phyloP scores from a whole-genome alignment of 1,140 invertebrate species.

The Drosophila takahashii region DNA sequence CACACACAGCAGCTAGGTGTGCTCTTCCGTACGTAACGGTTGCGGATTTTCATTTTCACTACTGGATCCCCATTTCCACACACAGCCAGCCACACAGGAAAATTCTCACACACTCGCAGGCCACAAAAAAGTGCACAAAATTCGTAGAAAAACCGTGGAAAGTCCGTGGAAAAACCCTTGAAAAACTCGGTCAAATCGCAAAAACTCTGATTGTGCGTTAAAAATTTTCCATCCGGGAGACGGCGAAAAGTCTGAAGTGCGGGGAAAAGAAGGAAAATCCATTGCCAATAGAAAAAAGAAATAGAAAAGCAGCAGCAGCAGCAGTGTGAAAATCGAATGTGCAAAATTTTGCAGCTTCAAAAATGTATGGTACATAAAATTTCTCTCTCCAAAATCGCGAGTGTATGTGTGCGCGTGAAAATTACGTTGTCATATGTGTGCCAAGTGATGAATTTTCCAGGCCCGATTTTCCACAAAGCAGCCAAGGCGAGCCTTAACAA shows the following conservation, averaged over 20 bases:
- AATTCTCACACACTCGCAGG: slow-evolving; percentile 56
- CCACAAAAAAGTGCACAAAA: slow-evolving; percentile 14
- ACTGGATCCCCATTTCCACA: slow-evolving; percentile 31
- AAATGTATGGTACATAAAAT: slow-evolving; percentile 82
- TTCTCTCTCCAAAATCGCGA: slow-evolving; percentile 41
- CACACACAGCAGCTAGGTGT: slow-evolving; percentile 78
- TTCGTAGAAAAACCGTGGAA: slow-evolving; percentile 5
- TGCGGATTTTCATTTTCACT: slow-evolving; percentile 35
- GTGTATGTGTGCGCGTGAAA: slow-evolving; percentile 59
- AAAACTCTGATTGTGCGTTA: slow-evolving; percentile 7
- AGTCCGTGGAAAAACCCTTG: neutral
- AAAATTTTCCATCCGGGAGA: slow-evolving; percentile 21
- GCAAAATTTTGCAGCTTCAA: slow-evolving; percentile 68
- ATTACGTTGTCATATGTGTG: slow-evolving; percentile 79
- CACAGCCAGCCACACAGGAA: slow-evolving; percentile 44
- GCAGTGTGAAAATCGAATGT: slow-evolving; percentile 47
- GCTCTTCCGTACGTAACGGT: slow-evolving; percentile 78
- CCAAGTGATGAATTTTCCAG: slow-evolving; percentile 64
- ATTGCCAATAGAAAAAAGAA: slow-evolving; percentile 2
- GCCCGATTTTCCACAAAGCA: slow-evolving; percentile 20
- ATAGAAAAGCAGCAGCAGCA: slow-evolving; percentile 24
- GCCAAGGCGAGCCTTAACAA: neutral
- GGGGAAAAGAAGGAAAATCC: slow-evolving; percentile 8
- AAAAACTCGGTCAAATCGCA: slow-evolving; percentile 12
- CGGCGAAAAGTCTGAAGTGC: slow-evolving; percentile 26